These are phyloP conservation scores for Sitta carolinensis DNA, from an alignment of 2,797 vertebrate species.

Conservation along the genomic window DNA sequence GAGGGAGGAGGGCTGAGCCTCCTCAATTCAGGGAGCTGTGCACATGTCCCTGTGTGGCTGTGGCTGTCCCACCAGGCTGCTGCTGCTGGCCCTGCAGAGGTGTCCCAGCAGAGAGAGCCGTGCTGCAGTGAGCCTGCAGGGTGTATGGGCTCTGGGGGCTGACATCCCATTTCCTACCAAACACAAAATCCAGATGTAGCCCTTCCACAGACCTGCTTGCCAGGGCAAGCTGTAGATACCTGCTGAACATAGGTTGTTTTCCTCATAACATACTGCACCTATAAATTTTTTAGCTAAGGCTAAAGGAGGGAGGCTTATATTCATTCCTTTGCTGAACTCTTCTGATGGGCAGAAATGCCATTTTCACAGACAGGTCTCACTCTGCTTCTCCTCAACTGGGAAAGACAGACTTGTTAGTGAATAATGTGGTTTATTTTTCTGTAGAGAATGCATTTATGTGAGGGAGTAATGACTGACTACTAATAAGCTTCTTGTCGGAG, in stretches of 20 bases:
- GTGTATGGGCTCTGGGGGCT: rapidly evolving
- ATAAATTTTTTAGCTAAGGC: not conserved
- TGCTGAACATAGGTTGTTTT: not conserved
- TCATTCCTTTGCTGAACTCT: not conserved
- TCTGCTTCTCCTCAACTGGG: not conserved
- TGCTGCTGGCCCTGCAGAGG: not conserved
- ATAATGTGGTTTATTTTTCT: not conserved
- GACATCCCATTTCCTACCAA: not conserved
- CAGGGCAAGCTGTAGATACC: not conserved
- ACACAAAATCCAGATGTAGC: not conserved
- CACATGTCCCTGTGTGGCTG: rapidly evolving
- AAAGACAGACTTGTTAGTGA: not conserved
- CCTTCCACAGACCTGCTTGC: not conserved
- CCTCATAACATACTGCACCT: not conserved
- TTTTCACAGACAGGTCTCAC: not conserved
- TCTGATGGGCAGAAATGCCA: not conserved
- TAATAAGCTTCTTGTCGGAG: not conserved
- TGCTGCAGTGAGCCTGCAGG: not conserved
- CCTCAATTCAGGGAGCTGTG: not conserved
- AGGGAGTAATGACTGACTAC: not conserved
- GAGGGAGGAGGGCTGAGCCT: not conserved
- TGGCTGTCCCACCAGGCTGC: not conserved
- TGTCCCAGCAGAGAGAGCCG: rapidly evolving
- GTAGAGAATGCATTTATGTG: not conserved
- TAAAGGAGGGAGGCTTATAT: not conserved